Evolutionary conservation across 2,113 vertebrate species (phyloP).

Genomic region (Microcebus tavaratra): DNA sequence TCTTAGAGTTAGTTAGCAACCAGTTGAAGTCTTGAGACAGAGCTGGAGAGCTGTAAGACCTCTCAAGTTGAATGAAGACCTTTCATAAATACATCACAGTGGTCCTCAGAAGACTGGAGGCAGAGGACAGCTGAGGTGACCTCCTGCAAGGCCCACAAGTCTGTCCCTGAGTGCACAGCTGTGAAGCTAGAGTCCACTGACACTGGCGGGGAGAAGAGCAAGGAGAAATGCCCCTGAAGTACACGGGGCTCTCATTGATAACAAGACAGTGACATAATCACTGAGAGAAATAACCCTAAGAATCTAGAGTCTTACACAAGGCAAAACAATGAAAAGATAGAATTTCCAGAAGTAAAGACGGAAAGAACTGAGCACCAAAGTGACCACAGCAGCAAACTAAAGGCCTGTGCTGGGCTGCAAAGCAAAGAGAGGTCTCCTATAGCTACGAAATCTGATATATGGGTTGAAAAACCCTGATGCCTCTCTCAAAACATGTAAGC

Average conservation of each 20-base stretch:
- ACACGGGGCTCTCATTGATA: not conserved
- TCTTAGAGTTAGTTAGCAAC: not conserved
- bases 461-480: not conserved
- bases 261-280: not conserved
- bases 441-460: not conserved
- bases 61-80: not conserved
- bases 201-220: not conserved
- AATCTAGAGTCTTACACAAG: not conserved
- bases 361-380: not conserved
- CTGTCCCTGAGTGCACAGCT: not conserved
- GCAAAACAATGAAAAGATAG: not conserved
- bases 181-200: rapidly evolving
- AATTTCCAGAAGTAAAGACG: not conserved
- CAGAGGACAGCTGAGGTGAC: not conserved
- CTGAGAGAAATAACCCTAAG: not conserved
- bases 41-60: not conserved
- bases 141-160: not conserved
- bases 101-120: not conserved
- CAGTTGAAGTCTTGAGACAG: not conserved
- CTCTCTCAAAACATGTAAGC: not conserved
- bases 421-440: not conserved
- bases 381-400: not conserved
- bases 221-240: not conserved
- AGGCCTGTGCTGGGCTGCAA: not conserved
- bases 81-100: not conserved